Percentiles rank a stretch among this genome's conserved stretches.
phyloP scores from a whole-genome alignment of 2,113 vertebrate genomes.

The Gnathonemus longibarbis region DNA sequence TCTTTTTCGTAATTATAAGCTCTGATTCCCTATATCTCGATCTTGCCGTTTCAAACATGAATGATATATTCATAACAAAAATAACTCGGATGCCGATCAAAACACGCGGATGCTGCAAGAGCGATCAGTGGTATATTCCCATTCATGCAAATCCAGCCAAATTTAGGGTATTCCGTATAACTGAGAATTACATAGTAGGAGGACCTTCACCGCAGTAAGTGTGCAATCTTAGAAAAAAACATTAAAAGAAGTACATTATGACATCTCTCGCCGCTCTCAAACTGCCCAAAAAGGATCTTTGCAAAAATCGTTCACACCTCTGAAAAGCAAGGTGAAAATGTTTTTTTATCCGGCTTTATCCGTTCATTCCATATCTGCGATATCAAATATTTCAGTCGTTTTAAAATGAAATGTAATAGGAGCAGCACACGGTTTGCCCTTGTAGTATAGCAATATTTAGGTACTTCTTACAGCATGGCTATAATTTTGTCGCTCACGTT shows the following conservation, averaged over 20 bases:
- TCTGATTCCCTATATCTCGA: not conserved
- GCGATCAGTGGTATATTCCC: not conserved
- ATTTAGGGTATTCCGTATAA: not conserved
- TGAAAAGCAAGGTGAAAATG: not conserved
- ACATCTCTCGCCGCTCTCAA: not conserved
- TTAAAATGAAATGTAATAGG: not conserved
- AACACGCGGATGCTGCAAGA: not conserved
- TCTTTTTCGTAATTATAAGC: not conserved
- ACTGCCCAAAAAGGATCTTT: not conserved
- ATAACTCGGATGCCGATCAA: not conserved
- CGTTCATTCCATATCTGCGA: not conserved
- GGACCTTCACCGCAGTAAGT: not conserved
- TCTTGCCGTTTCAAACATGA: not conserved
- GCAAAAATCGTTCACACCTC: not conserved
- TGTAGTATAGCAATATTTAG: not conserved
- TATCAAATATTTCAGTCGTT: not conserved
- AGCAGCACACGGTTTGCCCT: not conserved
- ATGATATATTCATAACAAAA: constrained; percentile 7
- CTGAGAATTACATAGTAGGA: not conserved
- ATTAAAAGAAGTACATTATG: not conserved
- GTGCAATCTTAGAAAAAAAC: not conserved
- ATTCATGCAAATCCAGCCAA: constrained; percentile 11
- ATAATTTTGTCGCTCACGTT: not conserved
- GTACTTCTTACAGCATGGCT: constrained; percentile 10
- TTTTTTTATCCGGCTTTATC: not conserved